These are phyloP conservation scores for Podarcis raffonei DNA, from an alignment of 2,113 vertebrate genomes.

Conservation along the genomic window DNA sequence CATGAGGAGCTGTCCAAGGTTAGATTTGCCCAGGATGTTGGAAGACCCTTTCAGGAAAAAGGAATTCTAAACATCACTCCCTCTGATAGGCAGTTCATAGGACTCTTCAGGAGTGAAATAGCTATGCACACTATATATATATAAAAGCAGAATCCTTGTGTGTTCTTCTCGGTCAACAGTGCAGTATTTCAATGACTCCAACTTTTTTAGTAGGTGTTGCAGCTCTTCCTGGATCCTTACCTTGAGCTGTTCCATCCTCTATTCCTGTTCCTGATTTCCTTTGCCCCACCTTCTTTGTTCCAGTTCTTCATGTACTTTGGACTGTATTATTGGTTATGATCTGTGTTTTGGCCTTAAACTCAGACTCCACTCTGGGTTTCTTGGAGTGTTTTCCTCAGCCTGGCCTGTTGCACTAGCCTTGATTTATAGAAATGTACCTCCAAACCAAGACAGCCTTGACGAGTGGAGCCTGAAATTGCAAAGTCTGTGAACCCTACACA, in stretches of 20 bases:
- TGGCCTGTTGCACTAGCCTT: not conserved
- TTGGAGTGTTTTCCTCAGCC: not conserved
- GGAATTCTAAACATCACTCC: not conserved
- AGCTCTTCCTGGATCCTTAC: not conserved
- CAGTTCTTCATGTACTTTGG: not conserved
- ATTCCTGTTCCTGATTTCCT: not conserved
- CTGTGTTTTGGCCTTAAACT: not conserved
- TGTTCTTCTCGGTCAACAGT: not conserved
- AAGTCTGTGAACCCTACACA: not conserved
- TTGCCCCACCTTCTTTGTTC: not conserved
- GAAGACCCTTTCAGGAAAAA: slow-evolving; percentile 37
- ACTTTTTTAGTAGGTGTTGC: not conserved
- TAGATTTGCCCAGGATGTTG: not conserved
- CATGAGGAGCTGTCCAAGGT: not conserved
- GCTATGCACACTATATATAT: not conserved
- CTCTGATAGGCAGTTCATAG: not conserved
- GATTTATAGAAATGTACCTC: too few species aligned
- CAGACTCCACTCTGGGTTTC: not conserved
- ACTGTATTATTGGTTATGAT: not conserved
- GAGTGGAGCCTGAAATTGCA: not conserved
- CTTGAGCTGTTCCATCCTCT: not conserved
- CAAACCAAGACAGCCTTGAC: not conserved
- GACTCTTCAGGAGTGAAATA: not conserved
- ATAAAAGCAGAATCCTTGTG: not conserved
- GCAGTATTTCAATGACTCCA: not conserved